Base-by-base conservation (phyloP, 2,113 vertebrate species). In the Spea bombifrons region DNA sequence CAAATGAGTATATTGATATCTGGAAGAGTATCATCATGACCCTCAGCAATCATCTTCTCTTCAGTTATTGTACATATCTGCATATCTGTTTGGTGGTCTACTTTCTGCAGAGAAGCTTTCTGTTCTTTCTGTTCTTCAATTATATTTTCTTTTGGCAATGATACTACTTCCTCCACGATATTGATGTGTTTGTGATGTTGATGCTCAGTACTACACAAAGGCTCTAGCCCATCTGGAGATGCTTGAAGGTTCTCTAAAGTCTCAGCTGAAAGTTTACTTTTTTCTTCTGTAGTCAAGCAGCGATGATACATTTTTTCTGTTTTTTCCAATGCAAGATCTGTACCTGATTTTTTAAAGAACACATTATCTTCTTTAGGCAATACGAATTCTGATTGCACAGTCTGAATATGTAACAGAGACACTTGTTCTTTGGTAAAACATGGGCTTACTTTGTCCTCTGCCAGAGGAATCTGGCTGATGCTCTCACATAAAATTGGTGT, bases 331-430 rank as follows among this genome's bases (percentile, higher is more conserved):
- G 90, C 92, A 67, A 52, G 71, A 75, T 91, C 85, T 79, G 87
- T 75, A 0, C 71, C 79, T 7, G 88, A 85, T 53, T 91, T 86
- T 45, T 84, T 87, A 65, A 86, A 43, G 12, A 52, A 64, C 55
- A 92, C 75, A 2, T 84, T 6, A 0, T 85, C 90, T 84, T 96
- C 95, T 75, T 92, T 94, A 7, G 84, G 77, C 64, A 95, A 84
- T n/a, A 88, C 52, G 0, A 83, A 30, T 13, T 83, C 75, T 13
- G 44, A 63, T 16, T 92, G 82, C 64, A 84, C 72, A 0, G 15
- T 83, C 49, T 93, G 93, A n/a, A 92, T 85, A 73, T 91, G 85
- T 78, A 92, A 82, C 8, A 55, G 50, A 7, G 83, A 65, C 6
- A 52, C 57, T 4, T 75, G 69, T 71, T 95, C 92, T 83, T 88